Percentiles rank a stretch among this genome's conserved stretches.
phyloP scores from a whole-genome alignment of 2,888 invertebrate genomes.

The Pyralis farinalis region DNA sequence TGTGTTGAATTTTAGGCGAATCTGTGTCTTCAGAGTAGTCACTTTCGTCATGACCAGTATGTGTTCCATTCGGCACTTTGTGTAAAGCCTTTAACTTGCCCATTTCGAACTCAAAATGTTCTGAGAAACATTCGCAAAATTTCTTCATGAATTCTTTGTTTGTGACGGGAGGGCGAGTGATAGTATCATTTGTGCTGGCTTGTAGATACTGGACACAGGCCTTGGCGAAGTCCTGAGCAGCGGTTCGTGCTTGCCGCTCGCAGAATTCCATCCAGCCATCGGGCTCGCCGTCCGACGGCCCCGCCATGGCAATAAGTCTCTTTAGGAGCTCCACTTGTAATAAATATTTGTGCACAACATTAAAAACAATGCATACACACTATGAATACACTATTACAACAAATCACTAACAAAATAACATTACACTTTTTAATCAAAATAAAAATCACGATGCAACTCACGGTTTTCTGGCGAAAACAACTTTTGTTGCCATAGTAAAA shows the following conservation, averaged over 20 bases:
- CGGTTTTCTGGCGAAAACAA: slow-evolving; percentile 72
- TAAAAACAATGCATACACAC: slow-evolving; percentile 33
- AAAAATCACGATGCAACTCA: slow-evolving; percentile 64
- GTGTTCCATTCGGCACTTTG: slow-evolving; percentile 71
- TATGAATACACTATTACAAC: slow-evolving; percentile 26
- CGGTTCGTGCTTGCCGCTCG: slow-evolving; percentile 91
- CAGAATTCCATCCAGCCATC: slow-evolving; percentile 92
- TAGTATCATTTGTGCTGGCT: slow-evolving; percentile 84
- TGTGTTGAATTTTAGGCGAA: slow-evolving; percentile 90
- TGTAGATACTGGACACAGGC: slow-evolving; percentile 90
- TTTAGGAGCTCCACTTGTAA: slow-evolving; percentile 77
- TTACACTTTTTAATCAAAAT: slow-evolving; percentile 62
- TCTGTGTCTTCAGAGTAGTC: slow-evolving; percentile 90
- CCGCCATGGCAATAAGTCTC: slow-evolving; percentile 75
- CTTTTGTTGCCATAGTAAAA: slow-evolving; percentile 58
- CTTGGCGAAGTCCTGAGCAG: slow-evolving; percentile 94
- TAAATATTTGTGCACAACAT: slow-evolving; percentile 35
- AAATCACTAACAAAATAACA: slow-evolving; percentile 33
- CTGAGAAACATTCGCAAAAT: slow-evolving; percentile 91
- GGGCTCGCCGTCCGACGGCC: slow-evolving; percentile 82
- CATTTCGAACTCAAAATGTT: slow-evolving; percentile 92
- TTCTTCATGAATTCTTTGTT: slow-evolving; percentile 90
- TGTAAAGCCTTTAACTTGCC: slow-evolving; percentile 68
- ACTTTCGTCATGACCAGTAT: slow-evolving; percentile 77
- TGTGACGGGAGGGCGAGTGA: slow-evolving; percentile 82